Percentiles rank a stretch among this genome's conserved stretches.
Evolutionary conservation across 1,140 invertebrate genomes (phyloP).

Genomic region (Oncopodura yosiiana): DNA sequence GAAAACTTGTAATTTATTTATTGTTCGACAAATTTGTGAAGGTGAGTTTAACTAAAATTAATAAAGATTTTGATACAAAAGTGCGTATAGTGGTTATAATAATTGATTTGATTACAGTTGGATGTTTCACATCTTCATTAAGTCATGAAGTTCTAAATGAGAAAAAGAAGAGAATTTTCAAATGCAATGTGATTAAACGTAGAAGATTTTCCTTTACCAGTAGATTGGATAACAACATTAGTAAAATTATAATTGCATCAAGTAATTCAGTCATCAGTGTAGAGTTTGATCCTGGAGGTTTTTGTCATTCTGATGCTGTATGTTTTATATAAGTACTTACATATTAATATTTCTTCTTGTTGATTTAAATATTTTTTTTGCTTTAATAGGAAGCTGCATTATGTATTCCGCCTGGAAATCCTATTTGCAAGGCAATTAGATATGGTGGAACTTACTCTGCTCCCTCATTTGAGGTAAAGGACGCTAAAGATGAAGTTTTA

Average conservation of each 20-base stretch:
- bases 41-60: background rate
- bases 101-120: background rate
- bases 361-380: background rate
- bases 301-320: background rate
- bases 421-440: background rate
- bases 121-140: background rate
- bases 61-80: background rate
- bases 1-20: background rate
- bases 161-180: background rate
- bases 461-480: constrained; percentile 14
- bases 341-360: background rate
- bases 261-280: background rate
- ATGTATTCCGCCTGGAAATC: background rate
- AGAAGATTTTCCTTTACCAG: background rate
- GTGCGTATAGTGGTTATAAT: too few relatives aligned
- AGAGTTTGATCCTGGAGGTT: background rate
- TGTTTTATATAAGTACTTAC: background rate
- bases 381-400: constrained; percentile 8
- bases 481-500: constrained; percentile 13
- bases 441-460: constrained; percentile 10
- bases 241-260: background rate
- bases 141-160: background rate
- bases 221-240: too few relatives aligned
- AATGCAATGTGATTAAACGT: background rate
- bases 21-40: constrained; percentile 3